Evolutionary conservation across 2,888 invertebrate genomes (phyloP), one percentile per base, ranked within the genome.

Genomic region (Parasteatoda lunata): DNA sequence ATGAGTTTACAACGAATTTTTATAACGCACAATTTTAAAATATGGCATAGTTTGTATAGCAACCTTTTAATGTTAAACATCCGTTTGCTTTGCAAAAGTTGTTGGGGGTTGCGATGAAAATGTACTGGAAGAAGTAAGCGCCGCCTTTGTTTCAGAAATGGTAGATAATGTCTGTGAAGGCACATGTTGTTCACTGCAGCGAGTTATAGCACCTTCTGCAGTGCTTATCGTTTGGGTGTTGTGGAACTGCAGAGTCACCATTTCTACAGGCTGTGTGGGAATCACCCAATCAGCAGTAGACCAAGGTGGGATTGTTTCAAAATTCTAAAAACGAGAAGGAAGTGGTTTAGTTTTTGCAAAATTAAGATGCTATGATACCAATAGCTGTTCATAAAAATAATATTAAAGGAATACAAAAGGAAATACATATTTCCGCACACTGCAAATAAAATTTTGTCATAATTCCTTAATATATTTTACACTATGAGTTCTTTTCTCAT

Each of bases 221-320:
- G 11, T 4, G n/a, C 9, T 7, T 4, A 5, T 8, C 11, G 66
- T 47, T 45, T 73, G 54, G 1, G 77, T 47, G 15, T 71, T 71
- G 64, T 86, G 85, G 48, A 86, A 86, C n/a, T 86, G 85, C 30
- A 86, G 48, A 4, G 85, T 86, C 1, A 86, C 85, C 85, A 86
- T 86, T 30, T 86, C 85, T 3, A 86, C 85, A 0, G 85, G 85
- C n/a, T 86, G 85, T 3, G 80, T 66, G 45, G 85, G 85, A 49
- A 86, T 86, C 7, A 86, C 85, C 85, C 85, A 86, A 51, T 86
- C 85, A 0, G 84, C 78, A 1, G 85, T 86, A 11, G 84, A 78
- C 85, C 85, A 86, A 0, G 85, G 85, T 4, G 85, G 85, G 0
- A 76, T 80, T 3, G 72, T 48, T 49, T 86, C 85, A 2, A 86